A percentile compares a stretch with the other conserved stretches of the same genome.
Conservation (phyloP, 92 coral and sea anemone genomes). For the Zoanthus sociatus region DNA sequence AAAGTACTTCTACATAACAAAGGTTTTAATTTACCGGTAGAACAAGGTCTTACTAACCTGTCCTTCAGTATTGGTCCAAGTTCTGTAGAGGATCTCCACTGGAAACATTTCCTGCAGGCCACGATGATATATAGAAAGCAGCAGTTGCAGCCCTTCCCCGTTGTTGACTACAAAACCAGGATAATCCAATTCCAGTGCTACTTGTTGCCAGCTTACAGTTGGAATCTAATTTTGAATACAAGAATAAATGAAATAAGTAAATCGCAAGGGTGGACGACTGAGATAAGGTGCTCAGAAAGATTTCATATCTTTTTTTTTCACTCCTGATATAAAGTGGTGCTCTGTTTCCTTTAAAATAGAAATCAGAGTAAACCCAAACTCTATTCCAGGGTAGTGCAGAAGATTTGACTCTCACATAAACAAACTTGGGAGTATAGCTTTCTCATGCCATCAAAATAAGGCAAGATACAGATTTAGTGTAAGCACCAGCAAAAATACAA, state of each 20-base stretch:
- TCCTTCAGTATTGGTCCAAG: conserved; percentile 97
- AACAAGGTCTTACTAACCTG: conserved; percentile 68
- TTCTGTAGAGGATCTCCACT: conserved; percentile 81
- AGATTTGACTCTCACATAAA: too few species aligned
- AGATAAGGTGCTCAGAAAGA: neutral
- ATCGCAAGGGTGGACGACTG: neutral
- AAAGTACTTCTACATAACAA: too few species aligned
- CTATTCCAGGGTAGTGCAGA: too few species aligned
- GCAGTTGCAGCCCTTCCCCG: conserved; percentile 84
- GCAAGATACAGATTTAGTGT: too few species aligned
- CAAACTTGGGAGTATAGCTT: too few species aligned
- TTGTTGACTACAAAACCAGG: conserved; percentile 90
- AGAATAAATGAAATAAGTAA: neutral
- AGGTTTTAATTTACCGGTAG: neutral
- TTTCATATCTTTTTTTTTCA: neutral
- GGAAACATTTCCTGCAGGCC: conserved; percentile 94
- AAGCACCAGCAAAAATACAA: too few species aligned
- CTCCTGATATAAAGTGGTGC: too few species aligned
- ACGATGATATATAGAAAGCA: conserved; percentile 76
- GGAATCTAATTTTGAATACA: conserved; percentile 66
- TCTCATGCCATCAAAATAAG: too few species aligned
- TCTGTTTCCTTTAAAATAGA: too few species aligned
- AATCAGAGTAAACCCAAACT: too few species aligned
- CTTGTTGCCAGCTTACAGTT: conserved; percentile 85
- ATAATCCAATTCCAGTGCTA: conserved; percentile 87